Evolutionary conservation across 2,888 invertebrate genomes (phyloP), one percentile per base, ranked within the genome.

Genomic region (Nebria salina): DNA sequence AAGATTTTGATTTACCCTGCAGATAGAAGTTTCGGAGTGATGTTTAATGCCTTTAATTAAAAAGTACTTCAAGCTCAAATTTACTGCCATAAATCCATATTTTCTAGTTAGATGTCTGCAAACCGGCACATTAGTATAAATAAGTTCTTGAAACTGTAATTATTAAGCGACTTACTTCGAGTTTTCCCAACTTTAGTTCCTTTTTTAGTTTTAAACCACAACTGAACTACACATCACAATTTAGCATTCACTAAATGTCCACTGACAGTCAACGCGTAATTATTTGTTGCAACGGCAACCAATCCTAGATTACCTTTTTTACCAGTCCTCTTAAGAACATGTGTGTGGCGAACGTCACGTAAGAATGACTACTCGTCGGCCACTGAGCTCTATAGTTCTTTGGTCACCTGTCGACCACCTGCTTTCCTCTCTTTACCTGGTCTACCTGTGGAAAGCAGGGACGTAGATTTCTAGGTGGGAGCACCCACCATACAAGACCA

Each of bases 371-470:
- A 65, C 15, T 26, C 20, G 65, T 25, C 65, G 78, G 78, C 65
- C 78, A 78, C 78, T 78, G 78, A 73, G 65, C 65, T 73, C 78
- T 43, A n/a, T 42, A 43, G 75, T 25, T 43, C 43, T 34, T 65
- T 78, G 78, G 78, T 78, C 78, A 78, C 78, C 78, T 78, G 78
- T 73, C 75, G 43, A 78, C 72, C 78, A 78, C 78, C 78, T 78
- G 78, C 78, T 65, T 70, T 70, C 70, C 70, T 70, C 54, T 54
- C 70, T 34, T 70, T 70, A 70, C 70, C 70, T 70, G 70, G 70
- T 34, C 70, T 70, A 70, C 70, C 70, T 70, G 70, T 34, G 11
- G 25, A 70, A 25, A 70, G 26, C 70, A 70, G 70, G 26, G 70
- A 2, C 70, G 70, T 70, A 70, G 25, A 70, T 25, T 70, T 34